Conservation (phyloP, 2,888 invertebrate species). For the Chloroclysta siterata region DNA sequence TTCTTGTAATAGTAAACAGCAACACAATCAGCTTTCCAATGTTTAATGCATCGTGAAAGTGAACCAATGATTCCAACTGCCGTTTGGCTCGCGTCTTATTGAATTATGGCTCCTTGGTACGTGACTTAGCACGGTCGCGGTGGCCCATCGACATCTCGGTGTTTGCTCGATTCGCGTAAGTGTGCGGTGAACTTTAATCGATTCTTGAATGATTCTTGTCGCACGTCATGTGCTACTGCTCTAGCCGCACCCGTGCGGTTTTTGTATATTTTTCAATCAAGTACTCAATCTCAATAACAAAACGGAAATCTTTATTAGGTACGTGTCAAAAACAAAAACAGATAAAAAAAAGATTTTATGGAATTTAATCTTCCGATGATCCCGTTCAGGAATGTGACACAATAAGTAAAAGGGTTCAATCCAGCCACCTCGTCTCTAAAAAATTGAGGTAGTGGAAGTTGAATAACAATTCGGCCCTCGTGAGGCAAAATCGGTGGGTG, state of each 20-base stretch:
- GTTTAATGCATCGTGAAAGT: conserved; percentile 48
- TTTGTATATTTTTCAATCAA: conserved; percentile 24
- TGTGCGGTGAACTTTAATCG: conserved; percentile 72
- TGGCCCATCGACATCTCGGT: conserved; percentile 66
- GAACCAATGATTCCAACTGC: conserved; percentile 62
- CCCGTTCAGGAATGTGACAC: conserved; percentile 75
- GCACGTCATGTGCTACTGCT: conserved; percentile 49
- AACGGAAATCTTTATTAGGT: not conserved
- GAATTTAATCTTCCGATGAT: conserved; percentile 74
- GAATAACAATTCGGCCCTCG: conserved; percentile 80
- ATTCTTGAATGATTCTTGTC: conserved; percentile 69
- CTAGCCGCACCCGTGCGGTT: conserved; percentile 49
- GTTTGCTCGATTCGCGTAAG: conserved; percentile 72
- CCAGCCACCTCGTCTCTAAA: conserved; percentile 78
- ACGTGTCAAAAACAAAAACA: too few relatives aligned
- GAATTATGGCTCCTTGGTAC: conserved; percentile 71
- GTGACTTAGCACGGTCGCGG: conserved; percentile 63
- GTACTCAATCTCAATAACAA: not conserved
- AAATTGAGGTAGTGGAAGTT: conserved; percentile 84
- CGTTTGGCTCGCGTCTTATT: conserved; percentile 72
- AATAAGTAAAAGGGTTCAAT: conserved; percentile 78
- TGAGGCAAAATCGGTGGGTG: conserved; percentile 52
- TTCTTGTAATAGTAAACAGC: conserved; percentile 36
- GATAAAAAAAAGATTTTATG: conserved; percentile 29
- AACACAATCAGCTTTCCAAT: conserved; percentile 24